Evolutionary conservation across 2,113 vertebrate genomes (phyloP), one percentile per base, ranked within the genome.

Genomic region (Nothocercus nigrocapillus): DNA sequence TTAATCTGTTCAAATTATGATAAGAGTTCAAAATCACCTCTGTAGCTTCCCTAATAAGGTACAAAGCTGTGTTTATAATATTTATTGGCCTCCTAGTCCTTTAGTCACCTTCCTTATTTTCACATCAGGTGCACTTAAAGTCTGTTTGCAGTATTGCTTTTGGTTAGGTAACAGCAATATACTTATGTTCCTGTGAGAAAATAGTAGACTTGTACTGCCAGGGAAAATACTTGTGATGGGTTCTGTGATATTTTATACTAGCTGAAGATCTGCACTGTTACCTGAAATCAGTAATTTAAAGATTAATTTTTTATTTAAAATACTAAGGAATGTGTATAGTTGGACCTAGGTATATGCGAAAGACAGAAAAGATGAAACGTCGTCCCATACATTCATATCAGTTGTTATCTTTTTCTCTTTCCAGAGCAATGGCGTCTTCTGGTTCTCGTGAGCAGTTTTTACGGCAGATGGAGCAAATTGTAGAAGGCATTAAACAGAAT

Each of bases 381-480:
- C 85, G 15, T 47, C 86, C 42, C 67, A 27, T 49, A n/a, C 77
- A 34, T 59, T 13, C 45, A 28, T 58, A 42, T 36, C 49, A 59
- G 25, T 53, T 85, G 45, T 6, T 76, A 5, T 7, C 7, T 68
- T 34, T 73, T 49, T 96, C 66, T 54, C 20, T 97, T 92, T 97
- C 54, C 96, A 99, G 99, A 96, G 99, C 99, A 45, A 99, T 99
- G 99, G 98, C 99, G 7, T 99, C 99, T 4, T 97, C 99, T 30
- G 98, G 98, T 75, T 97, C 98, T 56, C 99, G 98, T 89, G 99
- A 99, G 78, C 99, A 99, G 97, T 99, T 99, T 95, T 97, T 99
- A 73, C 97, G 99, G 66, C 99, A 99, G 97, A 99, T 99, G 99
- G 99, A 99, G 88, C 99, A 99, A 97, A 99, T 99, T 9, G 99